Conservation (phyloP, 2,113 vertebrate genomes). For the Nothocercus julius region DNA sequence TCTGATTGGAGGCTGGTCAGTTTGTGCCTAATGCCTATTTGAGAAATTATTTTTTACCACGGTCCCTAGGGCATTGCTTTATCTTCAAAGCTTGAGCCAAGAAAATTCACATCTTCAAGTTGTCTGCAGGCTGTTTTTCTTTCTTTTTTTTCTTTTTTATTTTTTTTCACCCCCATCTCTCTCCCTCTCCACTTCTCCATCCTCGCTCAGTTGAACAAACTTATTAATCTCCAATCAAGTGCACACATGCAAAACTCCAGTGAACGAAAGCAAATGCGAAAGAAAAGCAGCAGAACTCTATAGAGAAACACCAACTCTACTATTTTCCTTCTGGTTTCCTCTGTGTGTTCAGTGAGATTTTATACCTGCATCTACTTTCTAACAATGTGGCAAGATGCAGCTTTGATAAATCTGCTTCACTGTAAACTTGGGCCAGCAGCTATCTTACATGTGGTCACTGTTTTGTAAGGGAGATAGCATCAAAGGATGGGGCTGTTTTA, state of each 20-base stretch:
- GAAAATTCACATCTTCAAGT: slow-evolving; percentile 75
- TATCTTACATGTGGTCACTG: not conserved
- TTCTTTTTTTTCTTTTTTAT: not conserved
- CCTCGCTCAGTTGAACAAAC: slow-evolving; percentile 70
- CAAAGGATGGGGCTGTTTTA: not conserved
- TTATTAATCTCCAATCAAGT: slow-evolving; percentile 77
- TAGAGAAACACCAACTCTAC: not conserved
- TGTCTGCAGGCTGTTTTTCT: slow-evolving; percentile 75
- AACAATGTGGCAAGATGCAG: not conserved
- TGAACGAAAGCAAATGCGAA: slow-evolving; percentile 61
- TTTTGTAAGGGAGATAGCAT: not conserved
- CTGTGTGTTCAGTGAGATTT: not conserved
- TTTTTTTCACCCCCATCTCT: not conserved
- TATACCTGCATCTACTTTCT: not conserved
- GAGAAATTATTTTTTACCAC: slow-evolving; percentile 69
- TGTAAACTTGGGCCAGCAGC: not conserved
- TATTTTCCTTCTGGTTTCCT: not conserved
- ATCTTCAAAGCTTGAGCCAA: slow-evolving; percentile 78
- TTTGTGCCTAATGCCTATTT: slow-evolving; percentile 70
- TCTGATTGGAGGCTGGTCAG: slow-evolving; percentile 73
- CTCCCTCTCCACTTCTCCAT: slow-evolving; percentile 46
- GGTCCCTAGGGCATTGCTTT: slow-evolving; percentile 73
- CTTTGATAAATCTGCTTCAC: not conserved
- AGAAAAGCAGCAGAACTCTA: slow-evolving; percentile 18
- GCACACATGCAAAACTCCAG: slow-evolving; percentile 60